These are phyloP conservation scores for Saccopteryx leptura DNA, from an alignment of 2,113 vertebrate genomes.

Conservation along the genomic window DNA sequence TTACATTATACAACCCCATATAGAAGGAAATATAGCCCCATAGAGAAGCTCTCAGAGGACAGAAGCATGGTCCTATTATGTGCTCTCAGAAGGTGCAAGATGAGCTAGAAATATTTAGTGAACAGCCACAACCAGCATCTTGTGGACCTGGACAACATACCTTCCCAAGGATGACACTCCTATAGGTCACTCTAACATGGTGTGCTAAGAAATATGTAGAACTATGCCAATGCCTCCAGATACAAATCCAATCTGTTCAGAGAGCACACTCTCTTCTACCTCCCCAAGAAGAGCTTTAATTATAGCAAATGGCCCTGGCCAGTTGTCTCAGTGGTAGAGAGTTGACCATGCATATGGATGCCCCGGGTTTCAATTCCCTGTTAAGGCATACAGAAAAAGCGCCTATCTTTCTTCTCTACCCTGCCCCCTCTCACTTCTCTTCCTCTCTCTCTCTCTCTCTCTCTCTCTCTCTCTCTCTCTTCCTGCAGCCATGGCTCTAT, in stretches of 20 bases:
- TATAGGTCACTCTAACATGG: not conserved
- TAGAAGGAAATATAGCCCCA: not conserved
- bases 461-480: no score
- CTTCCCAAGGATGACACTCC: not conserved
- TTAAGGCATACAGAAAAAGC: no score
- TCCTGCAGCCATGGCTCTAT: no score
- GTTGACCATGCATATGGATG: no score
- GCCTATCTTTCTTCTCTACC: no score
- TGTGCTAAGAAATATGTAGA: not conserved
- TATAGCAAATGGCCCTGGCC: slow-evolving; percentile 42
- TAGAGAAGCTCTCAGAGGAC: not conserved
- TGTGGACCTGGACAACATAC: not conserved
- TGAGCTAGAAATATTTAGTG: not conserved
- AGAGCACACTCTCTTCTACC: not conserved
- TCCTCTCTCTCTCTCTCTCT: no score
- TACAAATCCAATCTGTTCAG: slow-evolving; percentile 45
- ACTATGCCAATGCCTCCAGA: not conserved
- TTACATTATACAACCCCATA: not conserved
- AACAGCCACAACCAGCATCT: not conserved
- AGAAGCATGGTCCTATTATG: not conserved
- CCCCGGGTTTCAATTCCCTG: no score
- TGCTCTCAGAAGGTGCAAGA: not conserved
- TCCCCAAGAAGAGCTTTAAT: slow-evolving; percentile 33
- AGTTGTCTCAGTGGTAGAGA: no score
- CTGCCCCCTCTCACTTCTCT: no score